Evolutionary conservation across 2,113 vertebrate species (phyloP).

Genomic region (Tinamus guttatus): DNA sequence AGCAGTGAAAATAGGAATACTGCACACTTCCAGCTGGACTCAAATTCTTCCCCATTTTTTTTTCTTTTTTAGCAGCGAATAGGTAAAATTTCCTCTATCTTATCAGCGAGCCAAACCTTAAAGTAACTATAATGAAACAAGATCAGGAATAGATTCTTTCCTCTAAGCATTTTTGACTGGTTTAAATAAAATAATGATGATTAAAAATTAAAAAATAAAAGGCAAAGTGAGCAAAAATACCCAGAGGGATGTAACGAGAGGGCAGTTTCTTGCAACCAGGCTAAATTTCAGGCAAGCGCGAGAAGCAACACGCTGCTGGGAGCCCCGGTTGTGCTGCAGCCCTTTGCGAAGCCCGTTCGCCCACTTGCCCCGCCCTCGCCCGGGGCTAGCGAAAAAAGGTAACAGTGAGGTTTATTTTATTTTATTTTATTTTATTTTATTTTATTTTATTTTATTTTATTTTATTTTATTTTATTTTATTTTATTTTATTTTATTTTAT

Average conservation of each 20-base stretch:
- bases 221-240: background rate
- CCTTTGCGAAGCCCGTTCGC: background rate
- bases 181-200: background rate
- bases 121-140: background rate
- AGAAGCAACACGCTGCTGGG: background rate
- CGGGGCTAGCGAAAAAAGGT: background rate
- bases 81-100: background rate
- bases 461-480: background rate
- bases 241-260: background rate
- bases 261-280: background rate
- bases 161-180: rapidly evolving
- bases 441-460: background rate
- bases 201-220: background rate
- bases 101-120: background rate
- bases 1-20: background rate
- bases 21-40: rapidly evolving
- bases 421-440: background rate
- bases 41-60: background rate
- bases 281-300: no score
- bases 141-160: background rate
- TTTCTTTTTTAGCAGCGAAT: background rate
- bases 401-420: background rate
- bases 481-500: background rate
- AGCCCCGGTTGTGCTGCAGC: background rate
- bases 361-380: background rate